Percentiles rank a stretch among this genome's conserved stretches.
These are phyloP conservation scores for Schlechtendalia chinensis DNA, from an alignment of 1,140 invertebrate species.

Conservation along the genomic window DNA sequence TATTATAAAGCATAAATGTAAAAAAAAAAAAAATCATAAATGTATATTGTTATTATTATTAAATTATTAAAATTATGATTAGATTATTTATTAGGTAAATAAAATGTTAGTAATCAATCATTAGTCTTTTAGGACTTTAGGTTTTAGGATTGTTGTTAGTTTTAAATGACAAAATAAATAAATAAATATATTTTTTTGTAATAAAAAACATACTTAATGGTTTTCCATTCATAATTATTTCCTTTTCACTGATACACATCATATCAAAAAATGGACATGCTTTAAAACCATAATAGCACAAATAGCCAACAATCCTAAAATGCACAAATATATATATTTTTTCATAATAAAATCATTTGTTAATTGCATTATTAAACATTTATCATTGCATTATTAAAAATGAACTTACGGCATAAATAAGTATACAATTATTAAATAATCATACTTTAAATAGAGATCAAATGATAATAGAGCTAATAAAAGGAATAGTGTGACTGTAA, in stretches of 20 bases:
- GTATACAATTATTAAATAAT: conserved; percentile 32
- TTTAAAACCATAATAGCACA: conserved; percentile 41
- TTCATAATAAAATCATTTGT: background rate
- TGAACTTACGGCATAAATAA: conserved; percentile 44
- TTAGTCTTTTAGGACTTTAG: too few relatives aligned
- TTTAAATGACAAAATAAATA: background rate
- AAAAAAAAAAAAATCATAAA: too few relatives aligned
- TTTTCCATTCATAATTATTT: conserved; percentile 45
- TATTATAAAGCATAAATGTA: background rate
- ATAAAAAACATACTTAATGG: conserved; percentile 21
- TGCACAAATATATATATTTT: background rate
- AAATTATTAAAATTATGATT: too few relatives aligned
- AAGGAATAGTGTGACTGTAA: conserved; percentile 16
- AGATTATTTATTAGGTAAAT: too few relatives aligned
- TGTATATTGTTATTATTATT: background rate
- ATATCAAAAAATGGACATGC: conserved; percentile 44
- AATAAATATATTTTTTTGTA: background rate
- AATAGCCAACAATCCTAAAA: conserved; percentile 25
- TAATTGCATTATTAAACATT: too few relatives aligned
- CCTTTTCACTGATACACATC: conserved; percentile 45
- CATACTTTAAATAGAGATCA: conserved; percentile 40
- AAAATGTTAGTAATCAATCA: too few relatives aligned
- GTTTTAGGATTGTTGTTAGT: too few relatives aligned
- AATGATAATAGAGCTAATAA: conserved; percentile 40
- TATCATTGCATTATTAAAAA: conserved; percentile 2